Percentiles rank a stretch among this genome's conserved stretches.
These are phyloP conservation scores for Thalassophryne amazonica DNA, from an alignment of 2,797 vertebrate genomes.

Conservation along the genomic window DNA sequence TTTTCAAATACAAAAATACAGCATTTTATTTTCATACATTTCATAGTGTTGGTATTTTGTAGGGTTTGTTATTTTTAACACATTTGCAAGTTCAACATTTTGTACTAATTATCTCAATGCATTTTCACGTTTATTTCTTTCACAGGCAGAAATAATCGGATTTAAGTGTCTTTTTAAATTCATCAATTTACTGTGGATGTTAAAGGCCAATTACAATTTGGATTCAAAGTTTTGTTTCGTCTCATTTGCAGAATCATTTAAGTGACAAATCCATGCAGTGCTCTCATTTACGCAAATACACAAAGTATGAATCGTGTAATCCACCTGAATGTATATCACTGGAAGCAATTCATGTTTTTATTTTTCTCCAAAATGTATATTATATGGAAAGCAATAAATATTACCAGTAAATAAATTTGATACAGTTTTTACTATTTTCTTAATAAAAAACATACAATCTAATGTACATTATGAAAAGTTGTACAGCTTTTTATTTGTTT, in stretches of 20 bases:
- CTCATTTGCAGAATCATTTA: slow-evolving; percentile 25
- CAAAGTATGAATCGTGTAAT: slow-evolving; percentile 53
- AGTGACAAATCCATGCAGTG: slow-evolving; percentile 58
- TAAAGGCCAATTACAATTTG: slow-evolving; percentile 48
- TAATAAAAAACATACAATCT: slow-evolving; percentile 82
- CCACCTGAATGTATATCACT: slow-evolving; percentile 55
- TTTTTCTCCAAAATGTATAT: slow-evolving; percentile 61
- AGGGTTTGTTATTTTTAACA: no score
- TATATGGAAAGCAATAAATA: slow-evolving; percentile 82
- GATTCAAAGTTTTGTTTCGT: slow-evolving; percentile 41
- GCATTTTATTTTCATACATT: no score
- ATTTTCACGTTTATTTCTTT: no score
- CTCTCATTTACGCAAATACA: slow-evolving; percentile 60
- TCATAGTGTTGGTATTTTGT: no score
- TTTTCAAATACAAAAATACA: no score
- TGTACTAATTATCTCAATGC: no score
- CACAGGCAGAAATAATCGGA: no score
- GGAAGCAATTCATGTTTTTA: slow-evolving; percentile 58
- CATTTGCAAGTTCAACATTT: no score
- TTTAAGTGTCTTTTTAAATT: slow-evolving; percentile 33
- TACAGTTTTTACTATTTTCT: slow-evolving; percentile 78
- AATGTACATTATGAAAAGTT: slow-evolving; percentile 86
- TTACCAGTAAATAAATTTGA: slow-evolving; percentile 80
- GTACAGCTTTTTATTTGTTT: slow-evolving; percentile 89
- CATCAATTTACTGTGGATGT: slow-evolving; percentile 27